Evolutionary conservation across 2,797 vertebrate genomes (phyloP).

Genomic region (Brotula barbata): DNA sequence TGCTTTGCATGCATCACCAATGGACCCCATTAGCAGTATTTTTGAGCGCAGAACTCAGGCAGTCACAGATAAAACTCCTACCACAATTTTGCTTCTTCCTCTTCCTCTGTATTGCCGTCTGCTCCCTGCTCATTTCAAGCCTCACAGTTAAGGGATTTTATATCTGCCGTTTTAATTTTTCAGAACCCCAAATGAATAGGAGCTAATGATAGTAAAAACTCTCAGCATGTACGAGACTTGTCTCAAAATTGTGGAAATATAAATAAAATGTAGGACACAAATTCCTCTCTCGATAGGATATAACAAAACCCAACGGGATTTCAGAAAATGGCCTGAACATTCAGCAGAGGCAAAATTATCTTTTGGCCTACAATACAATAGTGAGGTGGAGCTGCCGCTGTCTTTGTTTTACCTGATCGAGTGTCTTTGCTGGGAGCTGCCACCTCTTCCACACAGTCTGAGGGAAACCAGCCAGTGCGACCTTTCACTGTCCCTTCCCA

Average conservation of each 20-base stretch:
- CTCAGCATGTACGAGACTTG: too few relatives aligned
- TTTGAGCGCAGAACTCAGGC: too few relatives aligned
- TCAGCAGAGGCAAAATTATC: neutral
- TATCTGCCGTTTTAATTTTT: too few relatives aligned
- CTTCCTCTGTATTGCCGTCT: too few relatives aligned
- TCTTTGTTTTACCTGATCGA: constrained; percentile 68
- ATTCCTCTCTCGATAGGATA: neutral
- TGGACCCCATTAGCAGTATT: too few relatives aligned
- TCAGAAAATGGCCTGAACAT: neutral
- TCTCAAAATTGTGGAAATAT: neutral
- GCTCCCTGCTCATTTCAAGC: too few relatives aligned
- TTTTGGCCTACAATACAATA: neutral
- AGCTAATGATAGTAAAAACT: neutral
- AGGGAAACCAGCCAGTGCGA: constrained; percentile 91
- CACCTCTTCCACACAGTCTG: constrained; percentile 91
- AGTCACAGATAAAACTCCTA: too few relatives aligned
- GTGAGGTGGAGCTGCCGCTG: neutral
- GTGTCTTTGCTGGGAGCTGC: constrained; percentile 80
- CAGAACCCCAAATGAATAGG: too few relatives aligned
- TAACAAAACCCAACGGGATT: neutral
- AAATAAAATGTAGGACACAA: neutral
- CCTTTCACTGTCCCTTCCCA: constrained; percentile 93
- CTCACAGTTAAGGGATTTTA: too few relatives aligned
- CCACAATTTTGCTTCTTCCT: too few relatives aligned
- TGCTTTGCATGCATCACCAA: too few relatives aligned